phyloP scores from a whole-genome alignment of 1,140 invertebrate genomes.

The Drosophila novamexicana region DNA sequence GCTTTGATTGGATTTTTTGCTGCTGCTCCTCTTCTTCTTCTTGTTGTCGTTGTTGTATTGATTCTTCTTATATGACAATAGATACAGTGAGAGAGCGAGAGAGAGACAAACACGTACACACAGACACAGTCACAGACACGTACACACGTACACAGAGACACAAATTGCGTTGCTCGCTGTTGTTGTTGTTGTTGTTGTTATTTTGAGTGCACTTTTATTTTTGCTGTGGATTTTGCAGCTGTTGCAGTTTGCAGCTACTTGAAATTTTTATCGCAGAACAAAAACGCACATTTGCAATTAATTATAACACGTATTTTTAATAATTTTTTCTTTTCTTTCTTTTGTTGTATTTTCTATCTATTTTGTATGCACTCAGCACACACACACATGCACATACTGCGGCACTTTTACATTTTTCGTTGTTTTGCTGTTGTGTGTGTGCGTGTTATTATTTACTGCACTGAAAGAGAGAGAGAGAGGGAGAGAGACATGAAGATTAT shows the following conservation, averaged over 20 bases:
- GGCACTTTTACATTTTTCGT: slow-evolving; percentile 39
- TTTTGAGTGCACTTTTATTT: slow-evolving; percentile 37
- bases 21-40: not conserved
- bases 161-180: slow-evolving; percentile 59
- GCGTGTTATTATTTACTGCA: slow-evolving; percentile 26
- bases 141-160: slow-evolving; percentile 64
- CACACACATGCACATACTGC: slow-evolving; percentile 14
- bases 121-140: slow-evolving; percentile 26
- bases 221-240: slow-evolving; percentile 41
- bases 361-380: slow-evolving; percentile 35
- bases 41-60: slow-evolving; percentile 56
- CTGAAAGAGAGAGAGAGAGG: slow-evolving; percentile 8
- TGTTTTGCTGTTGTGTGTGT: slow-evolving; percentile 26
- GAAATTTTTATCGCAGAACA: slow-evolving; percentile 25
- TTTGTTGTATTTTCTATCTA: slow-evolving; percentile 34
- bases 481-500: slow-evolving; percentile 25
- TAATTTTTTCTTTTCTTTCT: slow-evolving; percentile 16
- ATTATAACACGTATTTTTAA: too few species aligned
- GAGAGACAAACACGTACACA: slow-evolving; percentile 36
- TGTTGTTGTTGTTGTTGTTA: slow-evolving; percentile 41
- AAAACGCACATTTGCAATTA: slow-evolving; percentile 5
- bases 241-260: slow-evolving; percentile 52
- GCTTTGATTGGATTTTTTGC: slow-evolving; percentile 49
- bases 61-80: slow-evolving; percentile 58
- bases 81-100: slow-evolving; percentile 23